These are phyloP conservation scores for Melanostoma scalare DNA, from an alignment of 2,888 invertebrate species.

Conservation along the genomic window DNA sequence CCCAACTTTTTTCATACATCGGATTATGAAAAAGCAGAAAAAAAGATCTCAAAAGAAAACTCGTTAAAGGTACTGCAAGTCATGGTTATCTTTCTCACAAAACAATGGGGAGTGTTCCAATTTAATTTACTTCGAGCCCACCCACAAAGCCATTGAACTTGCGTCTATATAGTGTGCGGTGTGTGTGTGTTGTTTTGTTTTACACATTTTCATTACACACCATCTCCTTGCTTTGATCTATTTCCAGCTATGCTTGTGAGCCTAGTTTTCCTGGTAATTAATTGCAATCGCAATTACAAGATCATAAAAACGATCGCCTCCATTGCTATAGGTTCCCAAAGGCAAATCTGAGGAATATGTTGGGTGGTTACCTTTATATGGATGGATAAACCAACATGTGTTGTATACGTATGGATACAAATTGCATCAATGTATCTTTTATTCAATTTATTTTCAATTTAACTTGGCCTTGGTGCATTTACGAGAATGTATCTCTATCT, in stretches of 20 bases:
- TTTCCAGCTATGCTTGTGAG: slow-evolving; percentile 13
- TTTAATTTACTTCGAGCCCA: slow-evolving; percentile 59
- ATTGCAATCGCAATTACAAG: slow-evolving; percentile 60
- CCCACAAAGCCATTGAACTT: slow-evolving; percentile 53
- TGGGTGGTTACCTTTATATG: slow-evolving; percentile 31
- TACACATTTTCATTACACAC: slow-evolving; percentile 8
- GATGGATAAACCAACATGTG: slow-evolving; percentile 7
- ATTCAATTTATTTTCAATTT: slow-evolving; percentile 60
- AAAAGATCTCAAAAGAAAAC: background rate
- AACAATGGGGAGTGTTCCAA: slow-evolving; percentile 44
- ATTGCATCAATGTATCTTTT: slow-evolving; percentile 23
- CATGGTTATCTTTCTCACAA: background rate
- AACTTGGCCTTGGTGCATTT: slow-evolving; percentile 45
- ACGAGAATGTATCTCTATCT: background rate
- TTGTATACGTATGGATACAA: background rate
- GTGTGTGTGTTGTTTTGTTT: background rate
- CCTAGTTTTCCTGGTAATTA: slow-evolving; percentile 46
- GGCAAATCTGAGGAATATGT: slow-evolving; percentile 15
- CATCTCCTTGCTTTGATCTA: slow-evolving; percentile 37
- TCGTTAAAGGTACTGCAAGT: slow-evolving; percentile 4
- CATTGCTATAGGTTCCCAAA: slow-evolving; percentile 22
- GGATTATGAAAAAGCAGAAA: background rate
- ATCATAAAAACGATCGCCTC: slow-evolving; percentile 43
- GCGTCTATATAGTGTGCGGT: slow-evolving; percentile 3
- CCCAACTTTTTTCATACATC: background rate